phyloP scores from a whole-genome alignment of 2,113 vertebrate genomes.

The Verasper variegatus region DNA sequence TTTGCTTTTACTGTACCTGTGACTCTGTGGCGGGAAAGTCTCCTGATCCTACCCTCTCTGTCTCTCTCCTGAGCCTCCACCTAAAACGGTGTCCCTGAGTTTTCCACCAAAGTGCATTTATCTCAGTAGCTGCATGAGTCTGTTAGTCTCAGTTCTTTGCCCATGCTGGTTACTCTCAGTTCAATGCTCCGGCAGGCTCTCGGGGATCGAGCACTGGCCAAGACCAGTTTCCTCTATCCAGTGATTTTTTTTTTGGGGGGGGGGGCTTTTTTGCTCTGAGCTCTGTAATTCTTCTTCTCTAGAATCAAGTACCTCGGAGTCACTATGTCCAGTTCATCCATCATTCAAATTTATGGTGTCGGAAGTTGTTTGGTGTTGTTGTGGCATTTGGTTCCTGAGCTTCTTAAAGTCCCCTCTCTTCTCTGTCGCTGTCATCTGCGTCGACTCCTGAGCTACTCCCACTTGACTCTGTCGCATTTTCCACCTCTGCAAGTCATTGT shows the following conservation, averaged over 20 bases:
- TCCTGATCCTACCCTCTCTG: background rate
- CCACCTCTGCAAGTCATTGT: conserved; percentile 2
- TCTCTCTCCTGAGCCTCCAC: conserved; percentile 1
- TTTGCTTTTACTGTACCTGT: background rate
- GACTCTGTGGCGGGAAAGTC: background rate
- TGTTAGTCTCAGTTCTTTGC: conserved; percentile 29
- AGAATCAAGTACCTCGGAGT: background rate
- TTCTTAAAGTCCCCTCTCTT: background rate
- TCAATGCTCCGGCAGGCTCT: conserved; percentile 5
- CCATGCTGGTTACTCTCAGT: conserved; percentile 30
- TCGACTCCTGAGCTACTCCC: background rate
- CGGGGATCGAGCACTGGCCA: background rate
- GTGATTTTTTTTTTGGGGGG: background rate
- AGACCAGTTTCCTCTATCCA: conserved; percentile 1
- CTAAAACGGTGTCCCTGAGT: conserved; percentile 1
- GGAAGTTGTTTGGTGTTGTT: background rate
- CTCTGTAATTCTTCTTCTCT: conserved; percentile 7
- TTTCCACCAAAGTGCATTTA: conserved; percentile 14
- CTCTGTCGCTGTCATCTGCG: background rate
- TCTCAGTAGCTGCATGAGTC: conserved; percentile 8
- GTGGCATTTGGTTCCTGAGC: background rate
- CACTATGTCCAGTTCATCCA: no score
- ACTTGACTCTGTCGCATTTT: background rate
- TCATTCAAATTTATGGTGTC: no score
- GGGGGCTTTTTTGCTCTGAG: conserved; percentile 11